Conservation (phyloP, 2,888 invertebrate genomes). For the Synanthedon formicaeformis region DNA sequence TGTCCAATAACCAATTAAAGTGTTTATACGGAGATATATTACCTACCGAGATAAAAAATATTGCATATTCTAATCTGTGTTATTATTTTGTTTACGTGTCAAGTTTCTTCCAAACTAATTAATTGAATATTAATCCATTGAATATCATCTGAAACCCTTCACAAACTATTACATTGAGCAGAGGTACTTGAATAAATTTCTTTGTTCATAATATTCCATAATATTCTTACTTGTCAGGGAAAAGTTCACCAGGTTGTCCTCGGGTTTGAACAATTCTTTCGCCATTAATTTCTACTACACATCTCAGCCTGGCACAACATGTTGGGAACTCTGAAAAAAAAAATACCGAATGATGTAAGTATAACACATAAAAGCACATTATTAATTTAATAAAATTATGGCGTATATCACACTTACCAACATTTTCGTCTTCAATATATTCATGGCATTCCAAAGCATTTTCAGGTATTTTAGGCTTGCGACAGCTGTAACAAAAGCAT, state of each 20-base stretch:
- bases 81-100: no score
- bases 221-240: conserved; percentile 55
- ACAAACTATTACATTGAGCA: no score
- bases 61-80: no score
- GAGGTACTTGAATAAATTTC: no score
- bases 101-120: no score
- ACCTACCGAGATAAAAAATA: no score
- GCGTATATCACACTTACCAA: conserved; percentile 32
- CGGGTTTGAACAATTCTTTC: conserved; percentile 61
- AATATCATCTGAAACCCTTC: no score
- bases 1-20: no score
- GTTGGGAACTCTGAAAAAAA: conserved; percentile 50
- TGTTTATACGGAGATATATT: no score
- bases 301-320: conserved; percentile 55
- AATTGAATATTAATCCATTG: no score
- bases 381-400: not conserved
- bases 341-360: not conserved
- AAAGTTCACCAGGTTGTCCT: conserved; percentile 61
- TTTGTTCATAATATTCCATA: not conserved
- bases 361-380: not conserved
- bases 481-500: conserved; percentile 32
- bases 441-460: conserved; percentile 63
- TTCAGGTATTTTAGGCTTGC: conserved; percentile 64
- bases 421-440: conserved; percentile 64
- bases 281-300: conserved; percentile 59